Base-by-base conservation (phyloP, 2,888 invertebrate genomes). In the Tinea pellionella region DNA sequence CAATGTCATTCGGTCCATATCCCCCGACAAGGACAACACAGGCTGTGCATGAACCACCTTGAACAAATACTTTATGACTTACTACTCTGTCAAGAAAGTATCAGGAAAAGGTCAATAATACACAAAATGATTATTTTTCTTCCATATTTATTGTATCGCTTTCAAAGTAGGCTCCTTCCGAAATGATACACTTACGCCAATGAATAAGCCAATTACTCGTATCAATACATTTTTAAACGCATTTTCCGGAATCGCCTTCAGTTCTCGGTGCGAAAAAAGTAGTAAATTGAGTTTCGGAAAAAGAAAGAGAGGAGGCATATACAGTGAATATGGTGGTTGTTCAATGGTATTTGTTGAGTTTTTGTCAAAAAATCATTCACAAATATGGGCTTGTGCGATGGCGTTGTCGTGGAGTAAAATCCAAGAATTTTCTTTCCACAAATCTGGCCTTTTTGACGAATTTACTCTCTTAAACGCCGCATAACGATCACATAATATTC, bases 31-130 rank as follows among this genome's bases (percentile, higher is more conserved):
- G 6, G 24, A 24, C 24, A 24, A 6, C 24, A 24, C 24, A 6
- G 24, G 24, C 24, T 61, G n/a, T 24, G 61, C 57, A 59, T 65
- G 67, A 24, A 24, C 24, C 24, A 24, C 24, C 24, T 24, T n/a
- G n/a, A 30, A 30, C 30, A 4, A 30, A 30, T 30, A 30, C 30
- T 30, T 9, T 9, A 30, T 30, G 30, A 4, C 30, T 30, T 4
- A 15, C 13, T 6, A 8, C 47, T 8, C 13, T 43, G 47, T 43
- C 47, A n/a, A 8, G 24, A 53, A 24, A 53, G 19, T 53, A 24
- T 53, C 53, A n/a, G 24, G 19, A 18, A 53, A 24, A 53, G 53
- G 16, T 11, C 19, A 24, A 53, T 53, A 53, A 30, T 56, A 53
- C 53, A 53, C 53, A 53, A 53, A 53, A 53, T 16, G 9, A 18